A percentile compares a stretch with the other conserved stretches of the same genome.
phyloP scores from a whole-genome alignment of 2,113 vertebrate genomes.

The Natator depressus region DNA sequence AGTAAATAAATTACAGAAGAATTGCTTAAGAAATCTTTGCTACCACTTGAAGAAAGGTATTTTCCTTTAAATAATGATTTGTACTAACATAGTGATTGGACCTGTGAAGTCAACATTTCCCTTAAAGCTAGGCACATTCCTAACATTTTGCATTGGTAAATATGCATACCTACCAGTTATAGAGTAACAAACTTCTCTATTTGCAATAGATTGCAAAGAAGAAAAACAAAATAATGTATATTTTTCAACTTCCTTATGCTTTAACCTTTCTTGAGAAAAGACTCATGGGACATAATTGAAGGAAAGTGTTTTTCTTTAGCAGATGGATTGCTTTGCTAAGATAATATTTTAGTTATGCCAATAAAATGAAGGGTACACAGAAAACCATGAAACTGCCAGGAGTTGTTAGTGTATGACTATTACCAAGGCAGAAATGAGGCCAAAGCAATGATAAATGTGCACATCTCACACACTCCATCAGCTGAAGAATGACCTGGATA shows the following conservation, averaged over 20 bases:
- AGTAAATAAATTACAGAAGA: slow-evolving; percentile 10
- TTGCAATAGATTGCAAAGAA: slow-evolving; percentile 63
- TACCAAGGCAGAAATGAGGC: slow-evolving; percentile 95
- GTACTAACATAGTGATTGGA: slow-evolving; percentile 11
- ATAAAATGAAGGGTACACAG: slow-evolving; percentile 85
- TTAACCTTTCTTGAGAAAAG: slow-evolving; percentile 79
- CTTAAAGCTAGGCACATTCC: neutral
- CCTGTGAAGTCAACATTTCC: slow-evolving; percentile 33
- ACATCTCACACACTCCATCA: slow-evolving; percentile 84
- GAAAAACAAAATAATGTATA: slow-evolving; percentile 75
- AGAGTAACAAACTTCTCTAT: slow-evolving; percentile 23
- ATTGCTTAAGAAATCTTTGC: slow-evolving; percentile 38
- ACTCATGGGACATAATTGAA: slow-evolving; percentile 75
- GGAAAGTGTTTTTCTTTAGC: slow-evolving; percentile 80
- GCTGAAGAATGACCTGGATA: slow-evolving; percentile 95
- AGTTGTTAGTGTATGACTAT: slow-evolving; percentile 90
- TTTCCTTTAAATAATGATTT: slow-evolving; percentile 59
- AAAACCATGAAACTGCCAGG: slow-evolving; percentile 83
- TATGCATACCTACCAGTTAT: slow-evolving; percentile 24
- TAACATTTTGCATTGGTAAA: slow-evolving; percentile 46
- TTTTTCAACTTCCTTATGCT: slow-evolving; percentile 73
- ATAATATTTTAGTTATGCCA: slow-evolving; percentile 83
- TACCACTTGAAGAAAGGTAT: neutral
- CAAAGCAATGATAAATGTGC: slow-evolving; percentile 94
- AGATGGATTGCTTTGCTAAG: slow-evolving; percentile 78